Evolutionary conservation across 2,888 invertebrate genomes (phyloP), one percentile per base, ranked within the genome.

Genomic region (Drosophila mimetica): DNA sequence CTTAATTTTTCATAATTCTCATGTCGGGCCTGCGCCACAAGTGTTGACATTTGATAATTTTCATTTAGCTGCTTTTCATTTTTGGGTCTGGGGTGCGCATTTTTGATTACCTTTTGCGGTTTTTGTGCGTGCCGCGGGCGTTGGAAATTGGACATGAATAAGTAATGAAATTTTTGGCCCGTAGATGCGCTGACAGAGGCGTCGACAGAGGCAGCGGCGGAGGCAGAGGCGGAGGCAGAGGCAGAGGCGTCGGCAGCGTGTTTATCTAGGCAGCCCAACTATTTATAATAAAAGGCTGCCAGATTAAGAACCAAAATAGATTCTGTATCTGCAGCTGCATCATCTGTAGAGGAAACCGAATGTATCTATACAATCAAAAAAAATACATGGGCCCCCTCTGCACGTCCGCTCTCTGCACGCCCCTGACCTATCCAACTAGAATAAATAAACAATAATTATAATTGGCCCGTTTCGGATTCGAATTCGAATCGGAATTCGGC

Each of bases 261-360:
- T 75, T 77, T 84, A 81, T 77, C 85, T 84, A 75, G 80, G 87
- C 80, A 80, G 71, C 60, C 70, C 64, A 84, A 81, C 80, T 81
- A 81, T 81, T 86, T 81, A 84, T 81, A 81, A 86, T 81, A 67
- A 86, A 86, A 83, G 75, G 77, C 80, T 64, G 77, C 84, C 84
- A 80, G 84, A 81, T 61, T 86, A 77, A 77, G 79, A 83, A 75
- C 84, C 70, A 73, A 81, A 81, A 81, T 81, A 81, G 80, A 86
- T 76, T 71, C 57, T 79, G 74, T 83, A 79, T 80, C 63, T 60
- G 58, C 41, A 44, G 77, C 48, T 42, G 51, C 52, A 64, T 65
- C 36, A 44, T 48, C 42, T 39, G 50, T 48, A 28, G 48, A 34
- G 2, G 41, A 42, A 25, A 28, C 36, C 41, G 37, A 25, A 52